Evolutionary conservation across 2,113 vertebrate species (phyloP), one percentile per base, ranked within the genome.

Genomic region (Bufo gargarizans): DNA sequence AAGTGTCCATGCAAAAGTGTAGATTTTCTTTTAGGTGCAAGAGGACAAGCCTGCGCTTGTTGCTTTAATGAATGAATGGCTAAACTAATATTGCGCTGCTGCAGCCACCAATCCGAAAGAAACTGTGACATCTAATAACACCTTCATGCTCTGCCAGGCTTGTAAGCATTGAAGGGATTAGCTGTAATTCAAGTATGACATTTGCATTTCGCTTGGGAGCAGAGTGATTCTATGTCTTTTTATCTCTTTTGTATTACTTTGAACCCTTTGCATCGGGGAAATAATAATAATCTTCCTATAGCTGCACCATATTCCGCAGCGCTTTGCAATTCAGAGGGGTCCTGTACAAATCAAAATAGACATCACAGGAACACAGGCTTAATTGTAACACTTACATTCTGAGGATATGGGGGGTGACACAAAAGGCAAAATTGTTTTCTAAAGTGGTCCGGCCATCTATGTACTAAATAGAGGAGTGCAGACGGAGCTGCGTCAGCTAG

Each of bases 81-180:
- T 33, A 17, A 71, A 78, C 49, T 50, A 86, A 58, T 47, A 65
- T 86, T 67, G 47, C 74, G 59, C 69, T 43, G 13, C 17, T 81
- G 79, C 20, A 88, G 53, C 72, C 72, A 84, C 49, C 81, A 67
- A 67, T 13, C 59, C 22, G 58, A 88, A 33, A 78, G 22, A 67
- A 47, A 69, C 63, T 22, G 81, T 55, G 47, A 88, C 81, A 69
- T 72, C 47, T 84, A 88, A 58, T 77, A 88, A 78, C 58, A 78
- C 72, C 72, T 84, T 88, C 72, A 88, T 88, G 87, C 81, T 84
- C 49, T 77, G 87, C 72, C 81, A 84, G 47, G n/a, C 59, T 88
- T 22, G 20, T 45, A 58, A 56, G 58, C 47, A 84, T 65, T 84
- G 58, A 58, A 69, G 71, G 87, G 86, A 88, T 88, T 88, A 65